These are phyloP conservation scores for Cecidostiba fungosa DNA, from an alignment of 2,888 invertebrate genomes.

Conservation along the genomic window DNA sequence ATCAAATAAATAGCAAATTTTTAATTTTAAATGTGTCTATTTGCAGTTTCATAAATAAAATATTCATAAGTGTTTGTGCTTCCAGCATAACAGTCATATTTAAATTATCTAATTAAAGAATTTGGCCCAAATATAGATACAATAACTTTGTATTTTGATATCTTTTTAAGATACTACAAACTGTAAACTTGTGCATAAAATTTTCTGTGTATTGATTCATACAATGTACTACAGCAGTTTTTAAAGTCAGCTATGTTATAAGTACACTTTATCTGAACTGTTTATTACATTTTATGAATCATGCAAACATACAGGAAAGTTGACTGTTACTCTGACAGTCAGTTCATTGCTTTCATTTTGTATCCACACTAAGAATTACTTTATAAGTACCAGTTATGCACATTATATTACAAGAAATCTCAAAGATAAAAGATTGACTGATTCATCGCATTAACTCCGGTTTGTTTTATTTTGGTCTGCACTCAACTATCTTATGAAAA, in stretches of 20 bases:
- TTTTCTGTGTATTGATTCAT: not conserved
- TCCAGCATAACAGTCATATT: not conserved
- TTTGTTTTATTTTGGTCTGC: not conserved
- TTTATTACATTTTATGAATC: constrained; percentile 4
- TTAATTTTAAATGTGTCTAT: not conserved
- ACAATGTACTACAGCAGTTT: not conserved
- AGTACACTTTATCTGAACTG: not conserved
- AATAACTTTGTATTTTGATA: not conserved
- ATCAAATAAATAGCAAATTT: no score
- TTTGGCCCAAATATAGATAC: not conserved
- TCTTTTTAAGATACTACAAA: not conserved
- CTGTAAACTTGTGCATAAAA: not conserved
- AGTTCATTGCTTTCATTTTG: constrained; percentile 18
- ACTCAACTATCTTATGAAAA: not conserved
- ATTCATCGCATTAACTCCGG: not conserved
- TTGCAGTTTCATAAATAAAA: not conserved
- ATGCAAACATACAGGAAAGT: not conserved
- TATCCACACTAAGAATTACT: not conserved
- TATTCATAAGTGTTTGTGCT: no score
- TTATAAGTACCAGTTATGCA: not conserved
- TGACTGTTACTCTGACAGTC: constrained; percentile 11
- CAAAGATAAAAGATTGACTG: not conserved
- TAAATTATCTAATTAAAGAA: not conserved
- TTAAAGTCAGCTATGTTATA: not conserved
- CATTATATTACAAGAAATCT: not conserved